Base-by-base conservation (phyloP, 35 echinoderm and acorn worm genomes). In the Ptychodera flava region DNA sequence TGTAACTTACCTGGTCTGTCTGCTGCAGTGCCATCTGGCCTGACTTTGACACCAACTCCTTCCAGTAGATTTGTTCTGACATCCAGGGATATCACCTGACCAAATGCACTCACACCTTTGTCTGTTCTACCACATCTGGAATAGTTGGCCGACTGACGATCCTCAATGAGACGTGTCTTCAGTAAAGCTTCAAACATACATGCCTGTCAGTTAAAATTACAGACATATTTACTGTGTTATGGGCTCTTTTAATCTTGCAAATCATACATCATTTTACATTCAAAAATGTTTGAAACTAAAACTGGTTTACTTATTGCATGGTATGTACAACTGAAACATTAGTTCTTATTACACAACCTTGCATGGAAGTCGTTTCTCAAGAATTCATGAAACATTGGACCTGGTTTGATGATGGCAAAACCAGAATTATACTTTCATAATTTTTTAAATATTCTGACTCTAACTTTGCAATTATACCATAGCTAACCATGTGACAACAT, bases 51-150 rank as follows among this genome's bases (percentile, higher is more conserved):
- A 33, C 95, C 95, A 81, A 83, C 1, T 76, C 95, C 95, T 89
- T 97, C 87, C 14, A 91, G 81, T 15, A 97, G 81, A 75, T 97
- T 97, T 79, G 95, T 85, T 76, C 95, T 84, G 1, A 97, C 86
- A 79, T 97, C 95, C 86, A 97, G 83, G 29, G 95, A 35, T 75
- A 97, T 91, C 27, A 97, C 95, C 87, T 97, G 95, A 76, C 95
- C 90, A 84, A 97, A 97, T 0, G 95, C 95, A 89, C 95, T 97
- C 15, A 97, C 95, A 38, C 95, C 95, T 90, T 93, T 93, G 80
- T 97, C 95, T 30, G 95, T 97, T 36, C 95, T 89, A 15, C 95
- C 95, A 85, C 95, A 97, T 29, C 95, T 82, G 35, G 95, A 93
- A 35, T 97, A 97, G 80, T 97, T 97, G 16, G 82, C 84, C n/a